A percentile compares a stretch with the other conserved stretches of the same genome.
Conservation (phyloP, 2,888 invertebrate species). For the Anagyrus pseudococci region DNA sequence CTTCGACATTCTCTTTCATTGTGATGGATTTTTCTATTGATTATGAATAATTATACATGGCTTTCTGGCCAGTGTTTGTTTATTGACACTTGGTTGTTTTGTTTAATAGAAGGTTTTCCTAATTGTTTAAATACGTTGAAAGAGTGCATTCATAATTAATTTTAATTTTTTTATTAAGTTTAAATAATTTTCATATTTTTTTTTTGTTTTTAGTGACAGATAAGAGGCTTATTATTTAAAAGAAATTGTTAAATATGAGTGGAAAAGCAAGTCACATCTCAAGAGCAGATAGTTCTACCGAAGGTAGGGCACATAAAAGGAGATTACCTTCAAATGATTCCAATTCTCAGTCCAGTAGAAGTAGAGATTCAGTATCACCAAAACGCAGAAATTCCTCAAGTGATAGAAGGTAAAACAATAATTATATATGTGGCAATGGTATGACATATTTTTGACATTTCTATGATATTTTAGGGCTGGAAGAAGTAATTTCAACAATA, state of each 20-base stretch:
- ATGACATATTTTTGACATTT: not conserved
- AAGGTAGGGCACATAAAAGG: conserved; percentile 39
- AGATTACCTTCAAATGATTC: conserved; percentile 43
- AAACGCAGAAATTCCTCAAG: conserved; percentile 46
- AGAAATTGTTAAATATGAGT: conserved; percentile 43
- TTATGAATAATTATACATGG: too few species aligned
- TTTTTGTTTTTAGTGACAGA: conserved; percentile 11
- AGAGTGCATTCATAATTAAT: too few species aligned
- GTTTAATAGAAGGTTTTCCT: too few species aligned
- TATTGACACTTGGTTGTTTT: too few species aligned
- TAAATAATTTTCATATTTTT: too few species aligned
- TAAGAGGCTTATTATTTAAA: conserved; percentile 10
- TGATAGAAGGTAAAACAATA: conserved; percentile 47
- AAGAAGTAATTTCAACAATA: conserved; percentile 17
- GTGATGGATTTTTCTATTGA: too few species aligned
- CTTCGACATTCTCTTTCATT: too few species aligned
- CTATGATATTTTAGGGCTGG: conserved; percentile 9
- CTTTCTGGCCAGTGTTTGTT: too few species aligned
- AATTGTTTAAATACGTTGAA: too few species aligned
- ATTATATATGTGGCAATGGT: not conserved
- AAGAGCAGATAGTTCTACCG: conserved; percentile 42
- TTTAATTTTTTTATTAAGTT: too few species aligned
- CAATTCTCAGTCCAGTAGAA: conserved; percentile 41
- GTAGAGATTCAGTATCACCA: conserved; percentile 38
- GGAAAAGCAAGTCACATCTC: conserved; percentile 42